A percentile compares a stretch with the other conserved stretches of the same genome.
Conservation (phyloP, 2,888 invertebrate genomes). For the Drosophila quinaria region DNA sequence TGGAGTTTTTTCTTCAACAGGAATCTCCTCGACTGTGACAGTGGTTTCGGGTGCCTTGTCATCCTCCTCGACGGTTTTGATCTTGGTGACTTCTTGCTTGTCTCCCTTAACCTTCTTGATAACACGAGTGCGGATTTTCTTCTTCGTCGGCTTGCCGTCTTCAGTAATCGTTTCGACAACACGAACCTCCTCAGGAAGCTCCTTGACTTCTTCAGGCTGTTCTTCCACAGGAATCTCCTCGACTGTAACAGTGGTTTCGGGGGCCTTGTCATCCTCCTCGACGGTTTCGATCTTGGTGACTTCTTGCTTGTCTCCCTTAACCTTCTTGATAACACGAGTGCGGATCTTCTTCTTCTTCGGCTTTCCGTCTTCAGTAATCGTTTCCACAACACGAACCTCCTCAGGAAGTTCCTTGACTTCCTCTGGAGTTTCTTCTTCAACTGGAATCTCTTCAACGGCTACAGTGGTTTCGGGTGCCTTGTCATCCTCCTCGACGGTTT, state of each 20-base stretch:
- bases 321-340: constrained; percentile 61
- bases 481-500: constrained; percentile 28
- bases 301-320: constrained; percentile 60
- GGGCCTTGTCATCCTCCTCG: constrained; percentile 56
- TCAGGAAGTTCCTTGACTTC: constrained; percentile 42
- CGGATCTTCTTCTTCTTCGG: constrained; percentile 57
- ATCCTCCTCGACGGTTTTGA: constrained; percentile 45
- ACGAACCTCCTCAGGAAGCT: constrained; percentile 46
- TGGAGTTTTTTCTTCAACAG: too few relatives aligned
- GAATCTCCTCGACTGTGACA: constrained; percentile 38
- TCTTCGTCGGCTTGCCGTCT: constrained; percentile 44
- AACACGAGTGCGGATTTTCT: constrained; percentile 46
- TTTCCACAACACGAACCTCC: constrained; percentile 50
- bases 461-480: constrained; percentile 18
- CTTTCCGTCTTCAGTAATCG: constrained; percentile 55
- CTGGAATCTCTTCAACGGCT: constrained; percentile 13
- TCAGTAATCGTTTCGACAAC: constrained; percentile 46
- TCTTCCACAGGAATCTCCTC: constrained; percentile 45
- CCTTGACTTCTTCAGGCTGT: constrained; percentile 41
- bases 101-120: constrained; percentile 30
- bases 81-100: constrained; percentile 49
- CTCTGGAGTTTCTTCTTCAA: too few relatives aligned
- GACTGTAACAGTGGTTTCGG: constrained; percentile 52
- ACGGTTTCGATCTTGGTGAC: constrained; percentile 61
- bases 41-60: constrained; percentile 43